Base-by-base conservation (phyloP, 2,797 vertebrate species). In the Setipinna tenuifilis region DNA sequence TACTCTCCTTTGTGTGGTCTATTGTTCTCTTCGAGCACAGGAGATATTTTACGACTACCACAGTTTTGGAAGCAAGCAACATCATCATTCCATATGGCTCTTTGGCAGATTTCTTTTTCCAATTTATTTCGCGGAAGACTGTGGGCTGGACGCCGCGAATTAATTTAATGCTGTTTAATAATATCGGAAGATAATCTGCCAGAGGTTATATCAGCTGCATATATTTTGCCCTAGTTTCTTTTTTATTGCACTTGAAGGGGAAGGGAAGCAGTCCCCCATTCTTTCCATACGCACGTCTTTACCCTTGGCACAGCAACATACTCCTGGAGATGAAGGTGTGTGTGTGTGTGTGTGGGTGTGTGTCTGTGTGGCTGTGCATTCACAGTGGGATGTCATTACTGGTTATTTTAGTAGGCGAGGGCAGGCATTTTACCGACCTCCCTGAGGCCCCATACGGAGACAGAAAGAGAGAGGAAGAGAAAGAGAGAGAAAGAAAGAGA, bases 1-100 rank as follows among this genome's bases (percentile, higher is more conserved):
- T 83, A 81, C 41, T 82, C 82, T 54, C 35, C 83, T 84, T 71
- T 44, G 71, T 87, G 46, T 75, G 83, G 28, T 81, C 84, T 82
- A 88, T 89, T 89, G 88, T 91, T 81, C 83, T 81, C 59, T 85
- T 82, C 81, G 85, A 81, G 87, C 85, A 85, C 85, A 80, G 85
- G 88, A 86, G 85, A 85, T 87, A 68, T 10, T 62, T 82, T 78
- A 83, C 57, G 57, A 83, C 68, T 12, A 83, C 23, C 81, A 82
- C 58, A 57, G 81, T 71, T 85, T 83, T 85, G 82, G 35, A 88
- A 88, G 85, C 83, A 61, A 61, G 85, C 90, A 90, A 84, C 85
- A 75, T 83, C 65, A 68, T 84, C 86, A 82, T 87, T 88, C 86
- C 89, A 87, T 88, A 87, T 68, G 25, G 41, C 54, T 80, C 84